Evolutionary conservation across 1,140 invertebrate genomes (phyloP).

Genomic region (Micrasema longulum): DNA sequence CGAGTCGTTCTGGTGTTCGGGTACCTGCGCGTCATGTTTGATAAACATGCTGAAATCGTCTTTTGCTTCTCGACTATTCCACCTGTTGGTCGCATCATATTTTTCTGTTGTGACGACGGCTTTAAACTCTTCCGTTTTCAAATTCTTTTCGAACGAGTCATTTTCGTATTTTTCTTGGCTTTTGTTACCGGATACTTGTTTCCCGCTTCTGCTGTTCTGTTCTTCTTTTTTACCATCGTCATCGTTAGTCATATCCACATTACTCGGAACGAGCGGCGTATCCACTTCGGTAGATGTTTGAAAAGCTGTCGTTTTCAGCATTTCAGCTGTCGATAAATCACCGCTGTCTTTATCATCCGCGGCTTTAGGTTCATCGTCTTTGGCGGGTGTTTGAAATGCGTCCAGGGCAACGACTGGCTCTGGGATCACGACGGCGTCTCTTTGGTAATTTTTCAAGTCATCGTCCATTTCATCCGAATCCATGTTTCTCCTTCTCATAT

Average conservation of each 20-base stretch:
- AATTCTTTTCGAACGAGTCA: not conserved
- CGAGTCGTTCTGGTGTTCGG: too few species aligned
- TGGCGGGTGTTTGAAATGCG: not conserved
- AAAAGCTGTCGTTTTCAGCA: not conserved
- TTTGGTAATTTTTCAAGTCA: not conserved
- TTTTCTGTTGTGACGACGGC: not conserved
- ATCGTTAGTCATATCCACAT: not conserved
- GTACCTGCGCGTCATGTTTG: too few species aligned
- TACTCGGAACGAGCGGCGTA: too few species aligned
- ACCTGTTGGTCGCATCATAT: not conserved
- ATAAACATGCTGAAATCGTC: not conserved
- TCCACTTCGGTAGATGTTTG: not conserved
- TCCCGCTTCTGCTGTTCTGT: not conserved
- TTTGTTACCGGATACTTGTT: not conserved
- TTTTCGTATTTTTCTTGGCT: not conserved
- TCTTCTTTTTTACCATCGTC: not conserved
- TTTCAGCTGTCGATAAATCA: not conserved
- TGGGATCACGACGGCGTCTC: not conserved
- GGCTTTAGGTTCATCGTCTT: not conserved
- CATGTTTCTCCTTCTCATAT: conserved; percentile 11
- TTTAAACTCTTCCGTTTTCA: not conserved
- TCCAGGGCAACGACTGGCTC: not conserved
- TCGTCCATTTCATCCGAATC: conserved; percentile 6
- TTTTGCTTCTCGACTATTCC: not conserved
- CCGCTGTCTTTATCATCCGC: not conserved